Conservation (phyloP, 2,888 invertebrate species). For the Acrobasis consociella region DNA sequence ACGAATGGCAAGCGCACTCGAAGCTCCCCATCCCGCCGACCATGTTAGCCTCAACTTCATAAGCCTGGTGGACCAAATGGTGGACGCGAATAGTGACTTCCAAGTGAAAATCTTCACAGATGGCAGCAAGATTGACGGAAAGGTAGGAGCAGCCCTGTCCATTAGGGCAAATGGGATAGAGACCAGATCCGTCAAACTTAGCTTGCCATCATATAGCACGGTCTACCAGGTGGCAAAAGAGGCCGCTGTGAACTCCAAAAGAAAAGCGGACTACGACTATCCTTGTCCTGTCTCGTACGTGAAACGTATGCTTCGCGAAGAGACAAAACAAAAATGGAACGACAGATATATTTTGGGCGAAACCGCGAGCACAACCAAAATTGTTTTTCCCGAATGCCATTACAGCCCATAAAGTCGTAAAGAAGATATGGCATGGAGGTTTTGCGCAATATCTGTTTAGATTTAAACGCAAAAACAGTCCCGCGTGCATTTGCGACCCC, state of each 20-base stretch:
- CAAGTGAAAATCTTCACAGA: conserved; percentile 25
- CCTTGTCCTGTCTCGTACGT: no score
- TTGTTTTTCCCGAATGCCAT: no score
- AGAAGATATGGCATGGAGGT: no score
- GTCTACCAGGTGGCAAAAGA: conserved; percentile 31
- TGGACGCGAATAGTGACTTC: not conserved
- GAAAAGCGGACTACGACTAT: not conserved
- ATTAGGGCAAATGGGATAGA: conserved; percentile 25
- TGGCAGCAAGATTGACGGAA: conserved; percentile 26
- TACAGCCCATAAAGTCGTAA: no score
- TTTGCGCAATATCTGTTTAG: no score
- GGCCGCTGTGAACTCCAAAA: conserved; percentile 8
- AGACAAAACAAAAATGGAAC: no score
- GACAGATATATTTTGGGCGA: no score
- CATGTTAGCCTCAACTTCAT: conserved; percentile 7
- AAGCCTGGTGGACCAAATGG: conserved; percentile 20
- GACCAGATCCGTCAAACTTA: conserved; percentile 19
- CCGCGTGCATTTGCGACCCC: no score
- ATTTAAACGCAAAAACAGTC: no score
- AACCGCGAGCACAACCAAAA: no score
- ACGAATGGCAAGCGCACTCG: not conserved
- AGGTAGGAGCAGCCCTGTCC: conserved; percentile 28
- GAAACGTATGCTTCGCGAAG: no score
- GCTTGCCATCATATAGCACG: no score
- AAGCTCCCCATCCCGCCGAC: conserved; percentile 27